Percentiles rank a stretch among this genome's conserved stretches.
phyloP scores from a whole-genome alignment of 2,797 vertebrate genomes.

The Clamator glandarius region DNA sequence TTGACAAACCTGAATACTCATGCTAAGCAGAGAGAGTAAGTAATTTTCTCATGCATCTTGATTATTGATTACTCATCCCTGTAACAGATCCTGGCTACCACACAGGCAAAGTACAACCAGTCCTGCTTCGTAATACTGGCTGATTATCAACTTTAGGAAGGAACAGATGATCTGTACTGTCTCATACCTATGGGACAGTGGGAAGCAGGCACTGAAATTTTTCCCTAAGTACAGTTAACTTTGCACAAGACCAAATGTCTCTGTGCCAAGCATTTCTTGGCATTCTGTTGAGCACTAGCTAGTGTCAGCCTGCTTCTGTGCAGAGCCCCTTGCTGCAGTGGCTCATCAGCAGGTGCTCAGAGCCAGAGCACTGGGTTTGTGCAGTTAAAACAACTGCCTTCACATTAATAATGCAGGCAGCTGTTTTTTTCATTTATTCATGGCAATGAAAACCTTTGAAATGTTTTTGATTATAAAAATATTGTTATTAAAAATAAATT shows the following conservation, averaged over 20 bases:
- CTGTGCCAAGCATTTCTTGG: not conserved
- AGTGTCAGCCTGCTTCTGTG: not conserved
- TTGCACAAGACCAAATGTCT: not conserved
- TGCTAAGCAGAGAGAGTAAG: not conserved
- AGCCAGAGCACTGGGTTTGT: not conserved
- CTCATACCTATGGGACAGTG: not conserved
- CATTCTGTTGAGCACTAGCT: fast-evolving
- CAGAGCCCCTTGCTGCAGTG: fast-evolving
- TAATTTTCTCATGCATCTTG: not conserved
- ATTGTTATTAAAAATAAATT: not conserved
- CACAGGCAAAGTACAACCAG: not conserved
- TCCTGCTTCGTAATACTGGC: not conserved
- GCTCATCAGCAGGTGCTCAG: not conserved
- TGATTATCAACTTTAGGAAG: not conserved
- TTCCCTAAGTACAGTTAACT: not conserved
- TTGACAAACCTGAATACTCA: not conserved
- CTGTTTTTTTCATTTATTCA: not conserved
- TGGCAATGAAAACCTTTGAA: not conserved
- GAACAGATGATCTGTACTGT: not conserved
- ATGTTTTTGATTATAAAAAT: not conserved
- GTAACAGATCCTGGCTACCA: not conserved
- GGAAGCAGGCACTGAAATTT: not conserved
- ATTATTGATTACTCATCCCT: not conserved
- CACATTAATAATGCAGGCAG: not conserved
- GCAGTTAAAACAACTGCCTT: not conserved